Base-by-base conservation (phyloP, 2,113 vertebrate genomes). In the Poeciliopsis turrubarensis region DNA sequence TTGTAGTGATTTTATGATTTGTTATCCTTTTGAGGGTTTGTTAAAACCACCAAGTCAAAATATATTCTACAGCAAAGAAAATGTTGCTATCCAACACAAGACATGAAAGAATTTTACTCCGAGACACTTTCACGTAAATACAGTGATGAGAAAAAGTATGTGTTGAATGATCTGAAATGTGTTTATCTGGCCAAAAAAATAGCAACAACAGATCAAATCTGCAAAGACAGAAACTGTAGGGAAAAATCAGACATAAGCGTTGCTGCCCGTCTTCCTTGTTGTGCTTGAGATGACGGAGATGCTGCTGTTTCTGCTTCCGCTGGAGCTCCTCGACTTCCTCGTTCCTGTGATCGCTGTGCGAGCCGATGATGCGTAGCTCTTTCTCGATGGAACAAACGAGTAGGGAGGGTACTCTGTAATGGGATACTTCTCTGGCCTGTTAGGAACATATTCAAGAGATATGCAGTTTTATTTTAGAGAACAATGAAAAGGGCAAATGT, bases 171-270 rank as follows among this genome's bases (percentile, higher is more conserved):
- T 57, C 51, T 57, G 25, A 57, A 57, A 57, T 17, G n/a, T 57
- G 51, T 57, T 25, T 3, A 57, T 57, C 17, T n/a, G 51, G 11
- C 22, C 2, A n/a, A 57, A n/a, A 54, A 54, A 54, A 25, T 10
- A 57, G 25, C 19, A 57, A 11, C 10, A 57, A n/a, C 51, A 57
- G 51, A 57, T 10, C 0, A 25, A 57, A 25, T 57, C 19, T 57
- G 51, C 22, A 11, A n/a, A 25, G 22, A 10, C 7, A 10, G 3
- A 6, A 22, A 57, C 22, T 57, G 25, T n/a, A 57, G 1, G 25
- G 54, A 32, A 4, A 57, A 14, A 15, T 93, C 84, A 98, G 77
- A 98, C 96, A 0, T 97, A 97, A 69, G 93, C 94, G 0, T 95
- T 80, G 54, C 60, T 95, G 79, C 94, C 93, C 82, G 95, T 89